phyloP scores from a whole-genome alignment of 2,113 vertebrate genomes.

The Lophochroa leadbeateri region DNA sequence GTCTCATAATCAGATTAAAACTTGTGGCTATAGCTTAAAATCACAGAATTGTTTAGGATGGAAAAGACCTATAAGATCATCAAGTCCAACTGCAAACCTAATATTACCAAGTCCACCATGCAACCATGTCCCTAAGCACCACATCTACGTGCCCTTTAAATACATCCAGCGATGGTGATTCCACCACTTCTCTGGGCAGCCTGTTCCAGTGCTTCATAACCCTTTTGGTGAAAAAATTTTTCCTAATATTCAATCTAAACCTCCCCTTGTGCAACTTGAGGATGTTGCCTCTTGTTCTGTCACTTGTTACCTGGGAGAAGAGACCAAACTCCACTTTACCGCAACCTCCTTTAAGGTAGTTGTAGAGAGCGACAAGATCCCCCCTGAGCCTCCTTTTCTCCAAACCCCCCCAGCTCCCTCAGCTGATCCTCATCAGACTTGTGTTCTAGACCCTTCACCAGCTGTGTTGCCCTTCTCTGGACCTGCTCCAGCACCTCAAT shows the following conservation, averaged over 20 bases:
- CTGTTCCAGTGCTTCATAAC: background rate
- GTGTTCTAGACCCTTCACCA: background rate
- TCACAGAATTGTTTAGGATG: background rate
- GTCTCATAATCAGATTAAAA: constrained; percentile 16
- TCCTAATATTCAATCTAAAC: background rate
- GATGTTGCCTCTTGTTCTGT: background rate
- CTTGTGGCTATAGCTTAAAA: background rate
- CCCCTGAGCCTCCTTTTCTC: background rate
- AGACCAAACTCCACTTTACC: rapidly evolving
- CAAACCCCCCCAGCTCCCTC: background rate
- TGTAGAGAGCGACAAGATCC: rapidly evolving
- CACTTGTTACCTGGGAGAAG: background rate
- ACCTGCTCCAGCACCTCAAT: rapidly evolving
- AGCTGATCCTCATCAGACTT: background rate
- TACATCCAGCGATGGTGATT: background rate
- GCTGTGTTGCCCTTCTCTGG: rapidly evolving
- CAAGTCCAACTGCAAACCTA: background rate
- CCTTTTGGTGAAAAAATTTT: background rate
- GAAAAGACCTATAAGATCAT: background rate
- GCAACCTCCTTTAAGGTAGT: background rate
- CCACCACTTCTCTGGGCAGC: background rate
- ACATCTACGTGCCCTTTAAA: background rate
- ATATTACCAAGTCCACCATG: background rate
- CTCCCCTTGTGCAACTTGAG: background rate
- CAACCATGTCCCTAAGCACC: background rate